Percentiles rank a stretch among this genome's conserved stretches.
Conservation (phyloP, 2,797 vertebrate species). For the Gouania willdenowi region DNA sequence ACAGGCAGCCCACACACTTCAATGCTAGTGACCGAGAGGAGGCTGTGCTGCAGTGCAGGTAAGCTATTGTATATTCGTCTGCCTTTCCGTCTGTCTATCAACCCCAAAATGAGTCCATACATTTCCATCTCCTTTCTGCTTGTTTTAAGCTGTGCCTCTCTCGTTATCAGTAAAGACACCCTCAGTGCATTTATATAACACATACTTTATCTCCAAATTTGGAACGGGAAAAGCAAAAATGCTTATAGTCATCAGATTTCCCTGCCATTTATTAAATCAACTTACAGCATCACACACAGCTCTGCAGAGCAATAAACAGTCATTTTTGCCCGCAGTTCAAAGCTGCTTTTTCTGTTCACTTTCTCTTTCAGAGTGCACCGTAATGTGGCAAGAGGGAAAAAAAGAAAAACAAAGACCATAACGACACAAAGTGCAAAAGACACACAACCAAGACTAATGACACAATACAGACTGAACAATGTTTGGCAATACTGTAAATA, state of each 20-base stretch:
- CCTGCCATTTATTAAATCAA: conserved; percentile 45
- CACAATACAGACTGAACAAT: background rate
- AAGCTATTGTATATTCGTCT: conserved; percentile 21
- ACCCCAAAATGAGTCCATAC: background rate
- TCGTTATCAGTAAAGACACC: conserved; percentile 18
- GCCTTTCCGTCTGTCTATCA: background rate
- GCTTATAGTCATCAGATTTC: conserved; percentile 46
- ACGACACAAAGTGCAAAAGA: background rate
- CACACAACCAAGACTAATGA: background rate
- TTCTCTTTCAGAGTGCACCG: too few relatives aligned
- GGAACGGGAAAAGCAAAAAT: conserved; percentile 41
- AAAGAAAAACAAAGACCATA: background rate
- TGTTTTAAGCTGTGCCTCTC: background rate
- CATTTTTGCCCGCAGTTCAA: conserved; percentile 14
- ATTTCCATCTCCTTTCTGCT: background rate
- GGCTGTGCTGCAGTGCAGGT: conserved; percentile 52
- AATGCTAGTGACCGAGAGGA: conserved; percentile 25
- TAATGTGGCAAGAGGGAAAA: background rate
- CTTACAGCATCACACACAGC: conserved; percentile 26
- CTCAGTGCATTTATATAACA: conserved; percentile 26
- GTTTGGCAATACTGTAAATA: background rate
- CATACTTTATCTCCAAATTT: conserved; percentile 51
- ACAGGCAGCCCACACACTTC: conserved; percentile 46
- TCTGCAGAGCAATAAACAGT: conserved; percentile 30
- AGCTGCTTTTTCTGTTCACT: conserved; percentile 19